Percentiles rank a stretch among this genome's conserved stretches.
Evolutionary conservation across 2,797 vertebrate genomes (phyloP).

Genomic region (Uromys caudimaculatus): DNA sequence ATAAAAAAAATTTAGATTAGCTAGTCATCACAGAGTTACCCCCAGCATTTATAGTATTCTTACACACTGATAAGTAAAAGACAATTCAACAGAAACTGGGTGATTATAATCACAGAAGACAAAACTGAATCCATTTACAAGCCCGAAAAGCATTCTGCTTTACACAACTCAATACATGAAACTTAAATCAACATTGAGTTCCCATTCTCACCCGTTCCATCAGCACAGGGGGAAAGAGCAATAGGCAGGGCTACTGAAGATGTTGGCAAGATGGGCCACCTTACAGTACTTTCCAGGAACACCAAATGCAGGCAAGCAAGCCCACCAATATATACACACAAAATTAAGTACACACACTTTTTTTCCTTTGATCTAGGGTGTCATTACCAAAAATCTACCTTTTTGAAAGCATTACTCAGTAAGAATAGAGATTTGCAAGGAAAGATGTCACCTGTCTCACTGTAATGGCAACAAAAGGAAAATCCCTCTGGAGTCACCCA

Average conservation of each 20-base stretch:
- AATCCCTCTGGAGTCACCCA: neutral
- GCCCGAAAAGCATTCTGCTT: neutral
- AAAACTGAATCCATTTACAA: neutral
- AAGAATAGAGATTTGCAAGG: neutral
- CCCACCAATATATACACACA: neutral
- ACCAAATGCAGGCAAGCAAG: neutral
- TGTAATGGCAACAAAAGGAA: neutral
- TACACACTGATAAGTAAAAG: neutral
- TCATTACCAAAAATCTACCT: neutral
- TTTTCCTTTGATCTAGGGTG: neutral
- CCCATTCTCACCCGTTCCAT: neutral
- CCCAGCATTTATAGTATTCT: neutral
- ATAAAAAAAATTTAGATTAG: neutral
- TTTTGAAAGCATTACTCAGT: neutral
- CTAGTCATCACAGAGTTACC: neutral
- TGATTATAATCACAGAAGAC: neutral
- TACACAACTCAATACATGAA: neutral
- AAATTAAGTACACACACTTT: neutral
- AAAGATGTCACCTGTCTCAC: neutral
- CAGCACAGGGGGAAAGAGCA: neutral
- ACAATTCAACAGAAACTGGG: neutral
- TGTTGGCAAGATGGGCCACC: neutral
- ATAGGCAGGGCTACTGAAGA: neutral
- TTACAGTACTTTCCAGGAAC: neutral
- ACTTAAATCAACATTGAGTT: neutral